A percentile compares a stretch with the other conserved stretches of the same genome.
Evolutionary conservation across 2,888 invertebrate species (phyloP).

Genomic region (Biston betularia): DNA sequence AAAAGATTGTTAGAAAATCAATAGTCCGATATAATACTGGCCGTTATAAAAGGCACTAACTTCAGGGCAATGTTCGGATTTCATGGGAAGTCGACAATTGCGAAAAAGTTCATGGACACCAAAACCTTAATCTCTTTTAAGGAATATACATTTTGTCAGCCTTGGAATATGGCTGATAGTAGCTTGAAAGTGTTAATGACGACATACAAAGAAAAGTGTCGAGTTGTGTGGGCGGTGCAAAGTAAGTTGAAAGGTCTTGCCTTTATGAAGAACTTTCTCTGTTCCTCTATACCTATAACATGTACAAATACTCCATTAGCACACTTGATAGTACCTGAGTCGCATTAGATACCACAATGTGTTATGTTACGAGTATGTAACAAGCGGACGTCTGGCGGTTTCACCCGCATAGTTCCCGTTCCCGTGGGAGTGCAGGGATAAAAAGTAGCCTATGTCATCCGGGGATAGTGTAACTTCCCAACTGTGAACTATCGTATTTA

Average conservation of each 20-base stretch:
- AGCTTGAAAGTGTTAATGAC: slow-evolving; percentile 6
- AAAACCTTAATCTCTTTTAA: background rate
- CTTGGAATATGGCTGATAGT: background rate
- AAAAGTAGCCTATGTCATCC: no score
- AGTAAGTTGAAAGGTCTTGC: slow-evolving; percentile 21
- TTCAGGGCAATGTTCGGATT: slow-evolving; percentile 35
- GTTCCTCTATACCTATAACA: background rate
- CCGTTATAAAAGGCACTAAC: slow-evolving; percentile 33
- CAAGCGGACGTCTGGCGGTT: no score
- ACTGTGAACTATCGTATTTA: no score
- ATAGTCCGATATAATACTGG: background rate
- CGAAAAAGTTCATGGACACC: slow-evolving; percentile 40
- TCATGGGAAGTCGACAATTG: slow-evolving; percentile 41
- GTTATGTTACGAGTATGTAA: no score
- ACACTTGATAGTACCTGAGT: no score
- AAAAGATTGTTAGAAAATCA: no score
- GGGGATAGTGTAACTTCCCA: no score
- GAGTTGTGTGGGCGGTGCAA: slow-evolving; percentile 10
- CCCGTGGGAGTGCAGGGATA: no score
- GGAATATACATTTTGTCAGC: background rate
- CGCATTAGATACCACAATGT: no score
- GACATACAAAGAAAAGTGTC: slow-evolving; percentile 15
- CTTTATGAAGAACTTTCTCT: slow-evolving; percentile 12
- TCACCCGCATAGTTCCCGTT: no score
- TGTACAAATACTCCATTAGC: background rate